Evolutionary conservation across 2,888 invertebrate genomes (phyloP).

Genomic region (Omphaloscelis lunosa): DNA sequence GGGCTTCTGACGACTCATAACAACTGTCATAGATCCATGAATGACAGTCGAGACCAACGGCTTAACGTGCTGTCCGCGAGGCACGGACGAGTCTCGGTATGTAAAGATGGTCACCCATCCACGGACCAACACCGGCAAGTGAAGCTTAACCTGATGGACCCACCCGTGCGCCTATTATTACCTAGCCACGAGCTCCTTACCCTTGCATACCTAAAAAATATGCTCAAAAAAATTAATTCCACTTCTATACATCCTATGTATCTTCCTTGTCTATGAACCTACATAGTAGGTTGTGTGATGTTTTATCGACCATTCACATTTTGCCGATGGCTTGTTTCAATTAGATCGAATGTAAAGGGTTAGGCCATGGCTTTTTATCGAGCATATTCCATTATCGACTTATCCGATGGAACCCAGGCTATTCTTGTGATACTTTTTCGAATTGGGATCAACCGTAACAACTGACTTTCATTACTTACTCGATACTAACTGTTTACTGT

Average conservation of each 20-base stretch:
- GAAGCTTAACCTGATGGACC: no score
- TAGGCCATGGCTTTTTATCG: slow-evolving; percentile 45
- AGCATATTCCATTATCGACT: slow-evolving; percentile 22
- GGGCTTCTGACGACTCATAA: no score
- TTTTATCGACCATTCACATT: not conserved
- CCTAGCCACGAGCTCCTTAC: no score
- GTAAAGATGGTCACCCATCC: no score
- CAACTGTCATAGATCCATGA: no score
- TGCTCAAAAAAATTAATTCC: not conserved
- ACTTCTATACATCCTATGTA: not conserved
- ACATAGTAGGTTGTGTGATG: not conserved
- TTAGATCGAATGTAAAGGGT: slow-evolving; percentile 19
- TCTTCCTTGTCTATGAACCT: no score
- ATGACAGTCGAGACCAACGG: no score
- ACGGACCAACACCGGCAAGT: no score
- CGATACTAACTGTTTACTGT: slow-evolving; percentile 3
- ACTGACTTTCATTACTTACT: slow-evolving; percentile 11
- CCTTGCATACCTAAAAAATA: no score
- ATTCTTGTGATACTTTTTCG: slow-evolving; percentile 12
- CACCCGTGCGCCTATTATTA: no score
- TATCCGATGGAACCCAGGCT: slow-evolving; percentile 5
- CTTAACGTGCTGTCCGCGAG: no score
- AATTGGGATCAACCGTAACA: slow-evolving; percentile 17
- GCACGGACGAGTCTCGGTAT: no score
- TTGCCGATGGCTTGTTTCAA: slow-evolving; percentile 10